Percentiles rank a stretch among this genome's conserved stretches.
phyloP scores from a whole-genome alignment of 2,888 invertebrate species.

The Chaetogeoica ovagalla region DNA sequence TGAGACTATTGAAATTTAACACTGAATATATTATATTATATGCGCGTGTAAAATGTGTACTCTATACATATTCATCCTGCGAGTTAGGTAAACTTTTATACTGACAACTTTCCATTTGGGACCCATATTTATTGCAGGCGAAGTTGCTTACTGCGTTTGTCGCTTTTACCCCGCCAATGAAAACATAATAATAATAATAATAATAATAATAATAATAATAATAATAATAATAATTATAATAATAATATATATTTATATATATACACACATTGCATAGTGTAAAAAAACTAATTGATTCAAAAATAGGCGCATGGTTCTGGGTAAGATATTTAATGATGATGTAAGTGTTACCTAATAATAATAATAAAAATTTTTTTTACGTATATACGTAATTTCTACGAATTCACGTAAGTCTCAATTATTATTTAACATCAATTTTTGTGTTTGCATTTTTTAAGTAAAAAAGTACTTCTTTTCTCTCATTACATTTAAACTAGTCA shows the following conservation, averaged over 20 bases:
- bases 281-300: not conserved
- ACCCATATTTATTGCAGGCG: slow-evolving; percentile 10
- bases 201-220: no score
- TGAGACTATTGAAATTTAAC: not conserved
- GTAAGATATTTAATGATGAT: no score
- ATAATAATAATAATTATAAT: no score
- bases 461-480: no score
- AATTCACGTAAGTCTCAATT: no score
- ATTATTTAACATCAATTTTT: no score
- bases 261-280: not conserved
- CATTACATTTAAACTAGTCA: no score
- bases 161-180: not conserved
- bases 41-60: not conserved
- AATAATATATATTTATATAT: not conserved
- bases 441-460: no score
- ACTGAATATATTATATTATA: not conserved
- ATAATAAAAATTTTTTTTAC: no score
- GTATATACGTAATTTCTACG: no score
- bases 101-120: slow-evolving; percentile 12
- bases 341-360: no score
- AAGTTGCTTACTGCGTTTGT: not conserved
- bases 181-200: not conserved
- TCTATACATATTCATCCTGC: not conserved
- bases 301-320: not conserved
- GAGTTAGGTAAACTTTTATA: slow-evolving; percentile 21